phyloP scores from a whole-genome alignment of 2,797 vertebrate species.

The Acanthiza pusilla region DNA sequence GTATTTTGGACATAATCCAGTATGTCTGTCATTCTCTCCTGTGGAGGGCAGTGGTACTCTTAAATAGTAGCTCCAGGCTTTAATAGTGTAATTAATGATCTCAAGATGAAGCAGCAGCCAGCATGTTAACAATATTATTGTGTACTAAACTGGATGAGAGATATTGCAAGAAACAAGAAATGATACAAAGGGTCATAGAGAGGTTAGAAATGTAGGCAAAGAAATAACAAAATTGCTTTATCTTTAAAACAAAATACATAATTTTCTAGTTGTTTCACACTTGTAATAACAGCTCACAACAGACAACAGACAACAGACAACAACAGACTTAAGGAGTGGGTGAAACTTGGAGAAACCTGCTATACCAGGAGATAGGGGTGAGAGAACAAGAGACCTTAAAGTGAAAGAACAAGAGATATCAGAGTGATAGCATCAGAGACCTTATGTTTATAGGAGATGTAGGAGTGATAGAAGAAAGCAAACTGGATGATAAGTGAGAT shows the following conservation, averaged over 20 bases:
- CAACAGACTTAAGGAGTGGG: conserved; percentile 8
- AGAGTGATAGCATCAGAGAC: neutral
- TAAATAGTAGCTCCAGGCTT: neutral
- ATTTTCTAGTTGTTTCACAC: neutral
- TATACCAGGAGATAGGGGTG: neutral
- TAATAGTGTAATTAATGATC: conserved; percentile 11
- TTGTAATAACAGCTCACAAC: neutral
- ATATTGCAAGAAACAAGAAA: conserved; percentile 1
- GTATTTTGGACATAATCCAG: neutral
- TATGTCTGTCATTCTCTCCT: conserved; percentile 17
- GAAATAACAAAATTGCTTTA: neutral
- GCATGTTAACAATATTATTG: neutral
- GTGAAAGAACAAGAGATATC: conserved; percentile 15
- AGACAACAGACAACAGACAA: neutral
- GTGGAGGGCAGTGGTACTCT: conserved; percentile 53
- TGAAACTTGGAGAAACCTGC: conserved; percentile 27
- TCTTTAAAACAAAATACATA: neutral
- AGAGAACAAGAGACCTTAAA: conserved; percentile 13
- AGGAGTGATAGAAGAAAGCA: neutral
- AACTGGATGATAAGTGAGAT: neutral
- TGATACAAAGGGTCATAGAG: neutral
- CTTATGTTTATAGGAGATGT: neutral
- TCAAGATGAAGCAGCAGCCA: conserved; percentile 5
- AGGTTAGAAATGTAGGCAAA: neutral
- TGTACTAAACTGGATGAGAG: neutral